Evolutionary conservation across 2,888 invertebrate genomes (phyloP).

Genomic region (Protonemura montana): DNA sequence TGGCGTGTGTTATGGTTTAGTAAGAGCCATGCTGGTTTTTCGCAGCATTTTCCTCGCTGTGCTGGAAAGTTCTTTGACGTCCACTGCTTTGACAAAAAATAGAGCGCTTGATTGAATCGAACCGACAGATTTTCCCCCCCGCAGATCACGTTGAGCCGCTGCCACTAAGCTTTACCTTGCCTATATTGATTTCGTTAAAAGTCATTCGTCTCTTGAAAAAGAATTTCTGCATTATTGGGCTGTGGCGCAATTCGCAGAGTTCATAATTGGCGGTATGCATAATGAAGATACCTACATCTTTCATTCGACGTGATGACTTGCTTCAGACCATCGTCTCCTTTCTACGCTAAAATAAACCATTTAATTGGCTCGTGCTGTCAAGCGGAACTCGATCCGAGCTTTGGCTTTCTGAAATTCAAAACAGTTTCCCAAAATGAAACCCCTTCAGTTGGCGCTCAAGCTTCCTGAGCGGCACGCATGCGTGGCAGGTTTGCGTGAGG

Average conservation of each 20-base stretch:
- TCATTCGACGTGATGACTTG: neutral
- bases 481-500: neutral
- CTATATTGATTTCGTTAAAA: constrained; percentile 28
- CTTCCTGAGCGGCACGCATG: neutral
- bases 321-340: neutral
- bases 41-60: neutral
- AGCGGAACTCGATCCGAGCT: neutral
- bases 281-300: neutral
- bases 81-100: neutral
- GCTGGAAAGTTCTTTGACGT: neutral
- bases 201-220: neutral
- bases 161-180: neutral
- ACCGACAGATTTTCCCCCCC: neutral
- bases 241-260: neutral
- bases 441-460: neutral
- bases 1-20: neutral
- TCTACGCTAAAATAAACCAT: neutral
- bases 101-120: neutral
- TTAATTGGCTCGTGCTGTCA: neutral
- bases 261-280: neutral
- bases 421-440: neutral
- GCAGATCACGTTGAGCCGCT: too few species aligned
- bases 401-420: neutral
- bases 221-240: neutral
- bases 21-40: neutral